Evolutionary conservation across 1,140 invertebrate species (phyloP).

Genomic region (Chironomus striatipennis): DNA sequence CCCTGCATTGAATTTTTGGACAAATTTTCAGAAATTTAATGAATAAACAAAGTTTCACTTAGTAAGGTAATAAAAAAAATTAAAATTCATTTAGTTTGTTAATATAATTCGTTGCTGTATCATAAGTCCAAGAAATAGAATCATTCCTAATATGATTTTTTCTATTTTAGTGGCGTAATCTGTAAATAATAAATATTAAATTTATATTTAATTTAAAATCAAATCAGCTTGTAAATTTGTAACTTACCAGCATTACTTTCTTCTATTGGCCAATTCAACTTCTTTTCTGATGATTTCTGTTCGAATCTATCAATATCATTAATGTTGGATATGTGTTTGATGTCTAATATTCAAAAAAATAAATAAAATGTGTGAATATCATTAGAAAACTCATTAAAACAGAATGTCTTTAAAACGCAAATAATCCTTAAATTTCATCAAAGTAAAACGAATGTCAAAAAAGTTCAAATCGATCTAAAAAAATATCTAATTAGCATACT

Average conservation of each 20-base stretch:
- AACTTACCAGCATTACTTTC: not conserved
- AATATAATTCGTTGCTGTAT: no score
- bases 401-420: not conserved
- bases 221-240: not conserved
- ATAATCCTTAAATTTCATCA: not conserved
- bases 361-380: not conserved
- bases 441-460: not conserved
- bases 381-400: not conserved
- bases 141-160: not conserved
- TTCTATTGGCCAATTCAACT: constrained; percentile 1
- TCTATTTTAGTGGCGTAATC: not conserved
- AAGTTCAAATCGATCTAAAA: not conserved
- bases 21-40: no score
- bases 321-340: constrained; percentile 54
- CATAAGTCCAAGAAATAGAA: no score
- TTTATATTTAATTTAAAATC: no score
- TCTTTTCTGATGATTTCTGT: constrained; percentile 47
- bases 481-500: not conserved
- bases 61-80: no score
- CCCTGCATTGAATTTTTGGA: no score
- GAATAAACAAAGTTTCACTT: no score
- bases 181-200: not conserved
- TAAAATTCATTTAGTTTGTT: no score
- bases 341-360: not conserved
- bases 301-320: constrained; percentile 63